A percentile compares a stretch with the other conserved stretches of the same genome.
phyloP scores from a whole-genome alignment of 2,888 invertebrate genomes.

The Hylaea fasciaria region DNA sequence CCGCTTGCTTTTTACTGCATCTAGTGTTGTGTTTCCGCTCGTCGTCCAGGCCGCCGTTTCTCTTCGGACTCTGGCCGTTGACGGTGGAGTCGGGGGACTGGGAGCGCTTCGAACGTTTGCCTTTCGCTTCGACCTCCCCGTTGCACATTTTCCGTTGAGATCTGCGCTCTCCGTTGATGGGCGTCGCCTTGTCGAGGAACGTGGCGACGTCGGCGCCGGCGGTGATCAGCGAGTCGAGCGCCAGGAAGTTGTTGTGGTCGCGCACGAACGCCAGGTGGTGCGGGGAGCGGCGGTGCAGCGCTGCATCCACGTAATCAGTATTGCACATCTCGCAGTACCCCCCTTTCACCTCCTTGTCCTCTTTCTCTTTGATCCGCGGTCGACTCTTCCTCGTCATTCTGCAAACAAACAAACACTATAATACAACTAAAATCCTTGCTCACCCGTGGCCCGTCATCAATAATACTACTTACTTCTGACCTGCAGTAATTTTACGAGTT shows the following conservation, averaged over 20 bases:
- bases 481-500: conserved; percentile 49
- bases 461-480: conserved; percentile 66
- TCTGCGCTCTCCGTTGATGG: conserved; percentile 70
- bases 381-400: conserved; percentile 85
- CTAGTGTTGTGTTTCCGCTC: conserved; percentile 69
- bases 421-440: conserved; percentile 33
- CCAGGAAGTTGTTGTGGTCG: conserved; percentile 90
- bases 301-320: conserved; percentile 88
- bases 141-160: conserved; percentile 74
- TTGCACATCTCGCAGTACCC: conserved; percentile 94
- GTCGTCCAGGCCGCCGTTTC: conserved; percentile 65
- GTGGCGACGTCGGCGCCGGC: conserved; percentile 87
- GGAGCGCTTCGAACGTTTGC: conserved; percentile 61
- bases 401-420: conserved; percentile 47
- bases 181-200: conserved; percentile 86
- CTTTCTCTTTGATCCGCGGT: conserved; percentile 74
- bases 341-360: conserved; percentile 75
- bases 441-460: neutral
- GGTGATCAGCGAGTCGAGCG: conserved; percentile 89
- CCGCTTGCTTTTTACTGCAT: conserved; percentile 62
- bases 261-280: conserved; percentile 90
- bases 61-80: conserved; percentile 55
- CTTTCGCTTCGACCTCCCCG: conserved; percentile 63
- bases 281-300: conserved; percentile 89
- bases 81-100: conserved; percentile 66